A percentile compares a stretch with the other conserved stretches of the same genome.
phyloP scores from a whole-genome alignment of 2,888 invertebrate genomes.

The Atherix ibis region DNA sequence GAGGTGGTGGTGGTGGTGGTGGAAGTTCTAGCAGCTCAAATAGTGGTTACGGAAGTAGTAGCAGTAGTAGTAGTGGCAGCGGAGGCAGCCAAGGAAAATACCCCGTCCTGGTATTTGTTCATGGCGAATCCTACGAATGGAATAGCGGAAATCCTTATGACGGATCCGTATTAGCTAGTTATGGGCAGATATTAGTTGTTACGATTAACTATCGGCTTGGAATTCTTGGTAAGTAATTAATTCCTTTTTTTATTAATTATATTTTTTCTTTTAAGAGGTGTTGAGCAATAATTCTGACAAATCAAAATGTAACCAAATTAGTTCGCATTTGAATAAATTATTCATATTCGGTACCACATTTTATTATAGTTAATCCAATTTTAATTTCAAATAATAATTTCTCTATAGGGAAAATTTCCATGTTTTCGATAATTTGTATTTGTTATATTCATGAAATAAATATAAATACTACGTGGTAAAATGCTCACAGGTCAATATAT shows the following conservation, averaged over 20 bases:
- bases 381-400: too few species aligned
- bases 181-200: slow-evolving; percentile 77
- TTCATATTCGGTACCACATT: too few species aligned
- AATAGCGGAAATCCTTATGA: slow-evolving; percentile 97
- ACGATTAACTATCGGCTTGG: slow-evolving; percentile 76
- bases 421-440: too few species aligned
- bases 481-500: too few species aligned
- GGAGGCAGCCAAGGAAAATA: slow-evolving; percentile 40
- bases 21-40: slow-evolving; percentile 24
- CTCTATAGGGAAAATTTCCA: too few species aligned
- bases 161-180: slow-evolving; percentile 86
- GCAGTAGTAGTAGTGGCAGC: slow-evolving; percentile 38
- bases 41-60: slow-evolving; percentile 36
- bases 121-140: slow-evolving; percentile 93
- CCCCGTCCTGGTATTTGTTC: slow-evolving; percentile 88
- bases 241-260: neutral
- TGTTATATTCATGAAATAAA: too few species aligned
- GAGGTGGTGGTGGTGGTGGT: slow-evolving; percentile 12
- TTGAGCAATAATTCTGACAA: too few species aligned
- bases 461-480: too few species aligned
- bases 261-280: too few species aligned
- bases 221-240: slow-evolving; percentile 48
- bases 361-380: too few species aligned
- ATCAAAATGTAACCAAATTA: too few species aligned
- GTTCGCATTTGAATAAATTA: too few species aligned